Evolutionary conservation across 2,113 vertebrate species (phyloP).

Genomic region (Ceratotherium simum): DNA sequence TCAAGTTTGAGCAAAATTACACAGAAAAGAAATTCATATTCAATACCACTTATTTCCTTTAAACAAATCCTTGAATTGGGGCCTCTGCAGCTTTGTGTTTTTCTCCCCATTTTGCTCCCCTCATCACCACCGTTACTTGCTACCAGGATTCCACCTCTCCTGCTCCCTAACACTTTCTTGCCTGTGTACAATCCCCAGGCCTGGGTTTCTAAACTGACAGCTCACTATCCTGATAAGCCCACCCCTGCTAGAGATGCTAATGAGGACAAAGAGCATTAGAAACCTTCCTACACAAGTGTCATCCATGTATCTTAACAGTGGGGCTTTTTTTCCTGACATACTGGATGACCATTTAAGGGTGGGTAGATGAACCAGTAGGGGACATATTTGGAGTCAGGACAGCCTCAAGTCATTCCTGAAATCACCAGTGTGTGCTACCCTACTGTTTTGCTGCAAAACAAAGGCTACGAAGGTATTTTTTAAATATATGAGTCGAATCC

Average conservation of each 20-base stretch:
- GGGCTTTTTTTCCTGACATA: background rate
- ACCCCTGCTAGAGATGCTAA: background rate
- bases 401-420: background rate
- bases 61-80: background rate
- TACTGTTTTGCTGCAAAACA: background rate
- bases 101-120: background rate
- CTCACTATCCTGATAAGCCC: background rate
- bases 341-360: background rate
- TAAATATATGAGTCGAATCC: background rate
- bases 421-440: background rate
- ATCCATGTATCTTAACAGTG: background rate
- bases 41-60: background rate
- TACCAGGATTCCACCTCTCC: background rate
- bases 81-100: background rate
- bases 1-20: slow-evolving; percentile 9
- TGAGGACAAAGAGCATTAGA: background rate
- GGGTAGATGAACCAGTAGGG: background rate
- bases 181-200: background rate
- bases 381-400: background rate
- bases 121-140: background rate
- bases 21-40: background rate
- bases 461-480: background rate
- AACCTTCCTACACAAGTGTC: background rate
- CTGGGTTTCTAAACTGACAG: background rate
- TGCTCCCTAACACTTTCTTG: background rate